phyloP scores from a whole-genome alignment of 2,888 invertebrate genomes.

The Sicus ferrugineus region DNA sequence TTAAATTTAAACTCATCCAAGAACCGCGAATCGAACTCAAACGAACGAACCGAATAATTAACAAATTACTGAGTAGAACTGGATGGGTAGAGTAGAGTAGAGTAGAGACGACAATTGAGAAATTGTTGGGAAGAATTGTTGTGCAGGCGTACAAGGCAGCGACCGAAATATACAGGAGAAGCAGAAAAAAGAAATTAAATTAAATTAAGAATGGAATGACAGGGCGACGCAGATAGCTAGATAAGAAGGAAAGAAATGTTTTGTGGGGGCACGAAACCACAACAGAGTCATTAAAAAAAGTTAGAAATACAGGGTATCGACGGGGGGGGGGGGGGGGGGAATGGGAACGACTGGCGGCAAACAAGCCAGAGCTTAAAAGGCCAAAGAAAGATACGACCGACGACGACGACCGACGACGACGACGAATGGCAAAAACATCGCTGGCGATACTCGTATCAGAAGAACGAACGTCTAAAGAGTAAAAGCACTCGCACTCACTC shows the following conservation, averaged over 20 bases:
- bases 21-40: slow-evolving; percentile 19
- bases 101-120: slow-evolving; percentile 37
- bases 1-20: neutral
- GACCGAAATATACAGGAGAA: slow-evolving; percentile 7
- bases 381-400: neutral
- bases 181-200: slow-evolving; percentile 14
- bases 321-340: neutral
- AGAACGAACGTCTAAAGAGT: no score
- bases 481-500: no score
- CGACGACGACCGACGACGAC: neutral
- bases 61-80: slow-evolving; percentile 28
- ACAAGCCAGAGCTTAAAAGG: neutral
- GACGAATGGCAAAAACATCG: neutral
- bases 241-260: neutral
- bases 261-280: neutral
- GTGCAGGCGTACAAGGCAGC: neutral
- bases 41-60: slow-evolving; percentile 27
- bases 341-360: neutral
- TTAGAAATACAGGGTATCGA: neutral
- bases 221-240: neutral
- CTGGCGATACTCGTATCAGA: no score
- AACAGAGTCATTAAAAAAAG: neutral
- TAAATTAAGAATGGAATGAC: slow-evolving; percentile 1
- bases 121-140: slow-evolving; percentile 24
- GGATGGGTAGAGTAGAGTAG: slow-evolving; percentile 4